phyloP scores from a whole-genome alignment of 2,113 vertebrate species.

The Elanoides forficatus region DNA sequence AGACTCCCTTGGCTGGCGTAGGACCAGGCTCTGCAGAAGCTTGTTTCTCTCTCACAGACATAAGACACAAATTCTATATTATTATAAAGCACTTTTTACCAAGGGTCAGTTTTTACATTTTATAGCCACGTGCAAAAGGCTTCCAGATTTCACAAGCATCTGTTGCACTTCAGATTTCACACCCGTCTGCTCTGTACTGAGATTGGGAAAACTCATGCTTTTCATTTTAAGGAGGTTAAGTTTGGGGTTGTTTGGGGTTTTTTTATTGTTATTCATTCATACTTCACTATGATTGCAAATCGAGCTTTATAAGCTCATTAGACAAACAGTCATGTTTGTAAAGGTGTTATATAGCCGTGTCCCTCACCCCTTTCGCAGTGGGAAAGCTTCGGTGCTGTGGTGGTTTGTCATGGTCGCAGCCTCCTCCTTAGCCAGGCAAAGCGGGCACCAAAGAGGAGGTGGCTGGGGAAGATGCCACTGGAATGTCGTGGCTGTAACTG shows the following conservation, averaged over 20 bases:
- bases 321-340: conserved; percentile 12
- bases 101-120: conserved; percentile 81
- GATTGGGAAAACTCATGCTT: conserved; percentile 46
- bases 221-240: conserved; percentile 35
- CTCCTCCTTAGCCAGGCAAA: neutral
- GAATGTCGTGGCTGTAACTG: neutral
- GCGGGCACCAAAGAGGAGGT: neutral
- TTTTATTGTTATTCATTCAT: conserved; percentile 58
- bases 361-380: neutral
- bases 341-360: neutral
- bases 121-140: conserved; percentile 73
- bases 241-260: neutral
- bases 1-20: conserved; percentile 35
- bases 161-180: conserved; percentile 58
- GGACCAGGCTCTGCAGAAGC: conserved; percentile 65
- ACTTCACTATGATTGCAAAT: conserved; percentile 61
- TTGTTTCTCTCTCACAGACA: conserved; percentile 67
- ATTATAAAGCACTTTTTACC: conserved; percentile 79
- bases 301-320: conserved; percentile 79
- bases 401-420: neutral
- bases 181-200: conserved; percentile 47
- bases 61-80: conserved; percentile 74
- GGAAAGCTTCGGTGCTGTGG: neutral
- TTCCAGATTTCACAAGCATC: conserved; percentile 72
- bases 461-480: neutral